A percentile compares a stretch with the other conserved stretches of the same genome.
These are phyloP conservation scores for Theonella swinhoei DNA, from an alignment of 37 sponge, comb jelly and placozoan species.

Conservation along the genomic window DNA sequence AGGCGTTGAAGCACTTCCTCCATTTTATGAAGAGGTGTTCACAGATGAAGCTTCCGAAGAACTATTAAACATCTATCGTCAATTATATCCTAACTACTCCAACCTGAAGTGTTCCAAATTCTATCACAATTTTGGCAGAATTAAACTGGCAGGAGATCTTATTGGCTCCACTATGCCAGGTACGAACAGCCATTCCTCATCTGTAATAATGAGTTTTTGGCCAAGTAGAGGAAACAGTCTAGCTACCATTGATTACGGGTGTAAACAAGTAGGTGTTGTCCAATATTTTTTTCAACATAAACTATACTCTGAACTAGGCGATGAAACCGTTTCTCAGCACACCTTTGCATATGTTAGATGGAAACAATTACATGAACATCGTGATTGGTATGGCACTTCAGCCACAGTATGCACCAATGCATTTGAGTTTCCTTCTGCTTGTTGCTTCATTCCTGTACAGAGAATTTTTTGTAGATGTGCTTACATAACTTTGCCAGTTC, in stretches of 20 bases:
- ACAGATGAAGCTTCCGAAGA: not conserved
- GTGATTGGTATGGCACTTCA: slow-evolving; percentile 29
- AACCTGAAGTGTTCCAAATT: not conserved
- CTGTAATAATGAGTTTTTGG: slow-evolving; percentile 39
- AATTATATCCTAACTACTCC: slow-evolving; percentile 15
- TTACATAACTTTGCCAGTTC: slow-evolving; percentile 1
- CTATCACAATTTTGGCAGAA: slow-evolving; percentile 11
- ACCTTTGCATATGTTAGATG: slow-evolving; percentile 45
- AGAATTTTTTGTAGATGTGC: slow-evolving; percentile 40
- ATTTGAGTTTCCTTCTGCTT: not conserved
- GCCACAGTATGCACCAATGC: slow-evolving; percentile 27
- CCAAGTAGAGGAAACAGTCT: slow-evolving; percentile 6
- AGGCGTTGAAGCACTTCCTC: slow-evolving; percentile 14
- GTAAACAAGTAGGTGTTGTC: slow-evolving; percentile 8
- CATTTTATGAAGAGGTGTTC: slow-evolving; percentile 5
- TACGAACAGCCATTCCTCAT: slow-evolving; percentile 19
- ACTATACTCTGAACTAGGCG: too few relatives aligned
- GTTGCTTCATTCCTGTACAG: slow-evolving; percentile 53
- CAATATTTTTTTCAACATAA: slow-evolving; percentile 34
- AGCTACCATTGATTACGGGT: not conserved
- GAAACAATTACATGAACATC: slow-evolving; percentile 18
- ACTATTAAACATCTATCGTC: not conserved
- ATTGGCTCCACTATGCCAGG: slow-evolving; percentile 32
- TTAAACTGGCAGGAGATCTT: slow-evolving; percentile 12
- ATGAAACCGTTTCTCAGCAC: not conserved